Conservation (phyloP, 2,797 vertebrate genomes). For the Characodon lateralis region DNA sequence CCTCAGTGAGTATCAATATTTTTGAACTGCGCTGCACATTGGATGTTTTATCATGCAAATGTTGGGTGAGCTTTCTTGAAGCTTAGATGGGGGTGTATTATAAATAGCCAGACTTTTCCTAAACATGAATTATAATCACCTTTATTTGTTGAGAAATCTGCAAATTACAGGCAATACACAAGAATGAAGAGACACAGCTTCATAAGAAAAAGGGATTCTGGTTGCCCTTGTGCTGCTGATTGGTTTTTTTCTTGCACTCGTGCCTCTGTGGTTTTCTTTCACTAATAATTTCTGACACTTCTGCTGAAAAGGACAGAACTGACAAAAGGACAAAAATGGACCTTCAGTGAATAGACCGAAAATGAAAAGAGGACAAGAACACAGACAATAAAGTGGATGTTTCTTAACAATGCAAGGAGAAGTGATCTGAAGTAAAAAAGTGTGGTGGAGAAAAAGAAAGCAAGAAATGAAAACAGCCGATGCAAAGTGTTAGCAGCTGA, state of each 20-base stretch:
- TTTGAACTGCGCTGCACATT: too few species aligned
- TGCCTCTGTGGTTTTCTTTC: constrained; percentile 22
- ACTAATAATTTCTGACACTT: constrained; percentile 42
- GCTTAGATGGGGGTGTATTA: neutral
- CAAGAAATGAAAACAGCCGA: neutral
- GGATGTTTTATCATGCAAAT: neutral
- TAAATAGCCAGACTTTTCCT: neutral
- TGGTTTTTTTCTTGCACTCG: constrained; percentile 7
- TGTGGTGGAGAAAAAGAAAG: neutral
- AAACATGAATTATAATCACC: constrained; percentile 15
- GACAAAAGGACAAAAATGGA: constrained; percentile 21
- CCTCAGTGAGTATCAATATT: neutral
- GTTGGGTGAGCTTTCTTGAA: neutral
- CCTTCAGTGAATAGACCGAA: constrained; percentile 35
- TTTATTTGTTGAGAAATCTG: constrained; percentile 12
- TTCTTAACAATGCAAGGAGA: neutral
- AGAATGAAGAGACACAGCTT: constrained; percentile 2
- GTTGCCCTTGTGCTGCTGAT: constrained; percentile 41
- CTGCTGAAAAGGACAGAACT: constrained; percentile 18
- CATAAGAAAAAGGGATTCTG: constrained; percentile 3
- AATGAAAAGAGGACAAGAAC: constrained; percentile 28
- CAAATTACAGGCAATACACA: constrained; percentile 17
- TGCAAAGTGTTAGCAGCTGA: constrained; percentile 6
- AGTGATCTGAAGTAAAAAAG: constrained; percentile 27
- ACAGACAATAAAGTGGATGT: constrained; percentile 14